Evolutionary conservation across 2,113 vertebrate genomes (phyloP).

Genomic region (Nesogale talazaci): DNA sequence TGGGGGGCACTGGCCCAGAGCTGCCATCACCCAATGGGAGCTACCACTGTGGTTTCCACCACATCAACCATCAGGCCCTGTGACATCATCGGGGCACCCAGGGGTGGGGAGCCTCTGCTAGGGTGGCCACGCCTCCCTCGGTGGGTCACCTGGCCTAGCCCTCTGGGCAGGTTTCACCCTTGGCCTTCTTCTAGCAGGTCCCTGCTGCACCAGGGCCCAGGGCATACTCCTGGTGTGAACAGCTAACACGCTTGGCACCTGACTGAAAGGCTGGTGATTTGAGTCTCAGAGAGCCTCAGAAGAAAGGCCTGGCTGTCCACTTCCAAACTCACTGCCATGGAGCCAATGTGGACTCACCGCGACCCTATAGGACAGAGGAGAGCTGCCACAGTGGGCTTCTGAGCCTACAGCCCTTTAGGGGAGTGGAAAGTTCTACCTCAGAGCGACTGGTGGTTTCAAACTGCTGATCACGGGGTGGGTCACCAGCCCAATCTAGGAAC

Average conservation of each 20-base stretch:
- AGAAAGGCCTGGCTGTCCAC: neutral
- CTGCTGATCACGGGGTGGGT: no score
- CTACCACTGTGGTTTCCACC: fast-evolving
- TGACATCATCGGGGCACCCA: fast-evolving
- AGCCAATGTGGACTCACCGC: no score
- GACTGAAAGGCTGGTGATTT: neutral
- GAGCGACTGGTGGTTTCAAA: no score
- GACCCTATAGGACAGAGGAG: no score
- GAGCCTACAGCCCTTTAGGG: no score
- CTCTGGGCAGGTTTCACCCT: fast-evolving
- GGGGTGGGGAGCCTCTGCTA: fast-evolving
- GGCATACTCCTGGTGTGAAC: neutral
- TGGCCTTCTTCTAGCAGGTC: no score
- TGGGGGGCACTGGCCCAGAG: neutral
- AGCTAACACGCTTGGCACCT: neutral
- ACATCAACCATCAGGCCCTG: neutral
- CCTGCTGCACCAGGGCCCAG: neutral
- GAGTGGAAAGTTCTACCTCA: no score
- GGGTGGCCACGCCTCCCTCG: no score
- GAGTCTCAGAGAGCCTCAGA: neutral
- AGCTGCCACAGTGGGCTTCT: no score
- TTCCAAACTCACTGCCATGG: neutral
- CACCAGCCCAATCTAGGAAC: no score
- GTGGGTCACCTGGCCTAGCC: fast-evolving
- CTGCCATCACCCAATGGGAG: neutral